These are phyloP conservation scores for Epizoanthus scotinus DNA, from an alignment of 92 coral and sea anemone species.

Conservation along the genomic window DNA sequence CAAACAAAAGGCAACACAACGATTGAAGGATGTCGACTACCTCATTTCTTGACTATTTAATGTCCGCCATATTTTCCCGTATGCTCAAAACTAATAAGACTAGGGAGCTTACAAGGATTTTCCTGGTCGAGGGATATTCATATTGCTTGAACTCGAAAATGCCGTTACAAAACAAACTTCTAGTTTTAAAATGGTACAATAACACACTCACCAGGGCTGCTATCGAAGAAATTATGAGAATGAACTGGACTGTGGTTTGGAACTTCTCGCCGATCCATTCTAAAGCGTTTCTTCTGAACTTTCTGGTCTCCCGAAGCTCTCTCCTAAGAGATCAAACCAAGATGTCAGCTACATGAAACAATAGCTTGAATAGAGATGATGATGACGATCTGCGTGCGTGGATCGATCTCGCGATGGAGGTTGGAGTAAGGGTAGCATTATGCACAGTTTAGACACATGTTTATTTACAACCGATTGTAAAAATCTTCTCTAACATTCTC, in stretches of 20 bases:
- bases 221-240: constrained; percentile 95
- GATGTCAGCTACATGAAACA: constrained; percentile 81
- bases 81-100: constrained; percentile 35
- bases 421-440: constrained; percentile 69
- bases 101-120: constrained; percentile 18
- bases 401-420: constrained; percentile 69
- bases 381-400: constrained; percentile 89
- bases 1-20: constrained; percentile 38
- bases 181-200: constrained; percentile 39
- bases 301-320: constrained; percentile 45
- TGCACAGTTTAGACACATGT: constrained; percentile 85
- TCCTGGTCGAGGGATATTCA: constrained; percentile 53
- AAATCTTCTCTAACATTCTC: constrained; percentile 66
- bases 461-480: constrained; percentile 84
- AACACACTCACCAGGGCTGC: constrained; percentile 87
- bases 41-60: neutral
- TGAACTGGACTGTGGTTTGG: constrained; percentile 99
- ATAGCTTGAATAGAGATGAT: constrained; percentile 76
- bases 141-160: constrained; percentile 47
- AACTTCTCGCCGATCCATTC: constrained; percentile 98
- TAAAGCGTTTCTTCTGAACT: constrained; percentile 16
- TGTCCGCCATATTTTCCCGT: neutral
- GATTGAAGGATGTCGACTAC: constrained; percentile 11
- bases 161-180: constrained; percentile 59
- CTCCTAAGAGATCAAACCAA: constrained; percentile 84